A percentile compares a stretch with the other conserved stretches of the same genome.
These are phyloP conservation scores for Baryphthengus martii DNA, from an alignment of 2,113 vertebrate genomes.

Conservation along the genomic window DNA sequence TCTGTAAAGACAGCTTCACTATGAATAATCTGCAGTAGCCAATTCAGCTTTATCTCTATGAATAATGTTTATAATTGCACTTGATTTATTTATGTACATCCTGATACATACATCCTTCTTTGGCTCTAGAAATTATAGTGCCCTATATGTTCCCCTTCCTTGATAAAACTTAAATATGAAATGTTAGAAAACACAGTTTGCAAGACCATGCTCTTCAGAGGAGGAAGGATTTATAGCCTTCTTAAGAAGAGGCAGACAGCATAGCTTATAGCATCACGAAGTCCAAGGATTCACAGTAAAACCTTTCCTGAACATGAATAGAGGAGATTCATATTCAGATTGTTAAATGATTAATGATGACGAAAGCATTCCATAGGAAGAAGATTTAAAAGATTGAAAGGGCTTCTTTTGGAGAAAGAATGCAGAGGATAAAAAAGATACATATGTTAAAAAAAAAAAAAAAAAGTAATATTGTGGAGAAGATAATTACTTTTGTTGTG, in stretches of 20 bases:
- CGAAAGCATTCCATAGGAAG: not conserved
- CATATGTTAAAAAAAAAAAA: not conserved
- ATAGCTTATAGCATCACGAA: not conserved
- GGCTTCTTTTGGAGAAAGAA: not conserved
- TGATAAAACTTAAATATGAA: not conserved
- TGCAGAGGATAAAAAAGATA: not conserved
- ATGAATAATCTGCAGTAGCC: not conserved
- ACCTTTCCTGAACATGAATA: not conserved
- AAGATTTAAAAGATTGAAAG: not conserved
- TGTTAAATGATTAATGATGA: not conserved
- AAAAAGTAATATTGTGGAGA: not conserved
- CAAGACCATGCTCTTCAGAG: not conserved
- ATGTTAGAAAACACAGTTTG: not conserved
- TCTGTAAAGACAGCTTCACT: not conserved
- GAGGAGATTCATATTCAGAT: not conserved
- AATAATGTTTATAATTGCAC: not conserved
- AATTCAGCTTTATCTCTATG: not conserved
- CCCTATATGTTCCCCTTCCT: not conserved
- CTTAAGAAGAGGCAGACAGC: not conserved
- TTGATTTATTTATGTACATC: not conserved
- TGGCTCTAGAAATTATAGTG: not conserved
- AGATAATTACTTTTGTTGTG: not conserved
- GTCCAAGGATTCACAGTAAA: conserved; percentile 10
- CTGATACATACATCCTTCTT: not conserved
- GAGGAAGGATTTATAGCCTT: not conserved